Percentiles rank a stretch among this genome's conserved stretches.
These are phyloP conservation scores for Drosophila robusta DNA, from an alignment of 2,888 invertebrate genomes.

Conservation along the genomic window DNA sequence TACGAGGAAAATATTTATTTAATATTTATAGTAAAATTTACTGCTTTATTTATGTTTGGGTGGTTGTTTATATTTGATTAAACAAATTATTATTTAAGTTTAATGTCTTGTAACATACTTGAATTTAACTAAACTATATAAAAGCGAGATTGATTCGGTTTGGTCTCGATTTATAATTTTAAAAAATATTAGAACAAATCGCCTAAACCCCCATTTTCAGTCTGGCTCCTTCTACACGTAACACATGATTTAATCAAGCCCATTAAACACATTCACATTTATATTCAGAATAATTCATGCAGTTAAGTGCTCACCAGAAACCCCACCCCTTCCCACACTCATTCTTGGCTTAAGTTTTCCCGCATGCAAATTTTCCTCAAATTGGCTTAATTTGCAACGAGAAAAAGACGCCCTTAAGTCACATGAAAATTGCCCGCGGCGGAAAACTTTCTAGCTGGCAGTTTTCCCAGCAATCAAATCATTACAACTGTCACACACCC, in stretches of 20 bases:
- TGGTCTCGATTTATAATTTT: too few relatives aligned
- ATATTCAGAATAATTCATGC: neutral
- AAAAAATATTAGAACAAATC: neutral
- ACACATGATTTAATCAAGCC: constrained; percentile 19
- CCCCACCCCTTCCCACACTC: constrained; percentile 2
- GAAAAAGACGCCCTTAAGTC: constrained; percentile 40
- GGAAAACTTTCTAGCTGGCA: constrained; percentile 36
- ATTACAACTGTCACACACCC: constrained; percentile 44
- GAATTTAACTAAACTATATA: too few relatives aligned
- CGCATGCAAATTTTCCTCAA: constrained; percentile 39
- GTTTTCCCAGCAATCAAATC: constrained; percentile 74
- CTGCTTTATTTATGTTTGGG: too few relatives aligned
- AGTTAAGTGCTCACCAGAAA: constrained; percentile 15
- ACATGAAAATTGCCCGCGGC: constrained; percentile 46
- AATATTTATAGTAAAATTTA: too few relatives aligned
- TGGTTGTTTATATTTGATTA: too few relatives aligned
- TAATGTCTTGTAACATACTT: too few relatives aligned
- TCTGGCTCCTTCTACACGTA: too few relatives aligned
- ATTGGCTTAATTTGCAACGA: constrained; percentile 69
- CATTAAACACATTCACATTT: constrained; percentile 32
- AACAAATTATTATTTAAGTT: too few relatives aligned
- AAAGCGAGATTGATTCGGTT: too few relatives aligned
- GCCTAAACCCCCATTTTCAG: neutral
- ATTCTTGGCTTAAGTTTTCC: constrained; percentile 12
- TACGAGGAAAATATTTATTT: too few relatives aligned